Evolutionary conservation across 1,140 invertebrate species (phyloP).

Genomic region (Cyclina sinensis): DNA sequence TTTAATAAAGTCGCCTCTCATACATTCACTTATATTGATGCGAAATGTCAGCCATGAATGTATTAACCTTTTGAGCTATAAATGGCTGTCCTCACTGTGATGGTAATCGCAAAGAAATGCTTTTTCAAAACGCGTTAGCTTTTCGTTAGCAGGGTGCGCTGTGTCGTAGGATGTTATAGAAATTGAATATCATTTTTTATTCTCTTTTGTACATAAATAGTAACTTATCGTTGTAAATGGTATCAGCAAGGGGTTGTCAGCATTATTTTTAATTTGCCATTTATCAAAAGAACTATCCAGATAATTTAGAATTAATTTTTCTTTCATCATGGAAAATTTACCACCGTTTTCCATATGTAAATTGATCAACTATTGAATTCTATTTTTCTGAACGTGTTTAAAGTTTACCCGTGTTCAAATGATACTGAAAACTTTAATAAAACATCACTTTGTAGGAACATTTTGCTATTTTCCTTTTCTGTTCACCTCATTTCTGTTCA

Average conservation of each 20-base stretch:
- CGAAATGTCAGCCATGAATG: conserved; percentile 62
- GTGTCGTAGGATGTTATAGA: neutral
- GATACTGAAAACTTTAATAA: no score
- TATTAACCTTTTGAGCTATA: conserved; percentile 59
- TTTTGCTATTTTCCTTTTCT: no score
- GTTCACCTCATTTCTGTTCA: no score
- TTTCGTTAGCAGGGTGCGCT: neutral
- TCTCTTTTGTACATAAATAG: conserved; percentile 20
- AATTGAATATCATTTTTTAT: conserved; percentile 38
- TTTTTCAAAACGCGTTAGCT: conserved; percentile 13
- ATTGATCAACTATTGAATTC: neutral
- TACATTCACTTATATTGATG: conserved; percentile 61
- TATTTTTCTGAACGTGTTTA: no score
- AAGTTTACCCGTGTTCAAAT: no score
- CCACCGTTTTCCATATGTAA: neutral
- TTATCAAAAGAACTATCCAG: conserved; percentile 11
- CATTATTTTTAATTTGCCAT: neutral
- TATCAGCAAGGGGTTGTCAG: conserved; percentile 21
- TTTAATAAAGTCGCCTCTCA: conserved; percentile 44
- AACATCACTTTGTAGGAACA: no score
- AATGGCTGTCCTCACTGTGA: conserved; percentile 1
- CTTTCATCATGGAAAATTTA: neutral
- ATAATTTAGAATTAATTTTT: conserved; percentile 3
- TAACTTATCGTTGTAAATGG: neutral
- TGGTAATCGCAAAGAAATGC: conserved; percentile 12